phyloP scores from a whole-genome alignment of 2,888 invertebrate species.

The Cinara cedri region DNA sequence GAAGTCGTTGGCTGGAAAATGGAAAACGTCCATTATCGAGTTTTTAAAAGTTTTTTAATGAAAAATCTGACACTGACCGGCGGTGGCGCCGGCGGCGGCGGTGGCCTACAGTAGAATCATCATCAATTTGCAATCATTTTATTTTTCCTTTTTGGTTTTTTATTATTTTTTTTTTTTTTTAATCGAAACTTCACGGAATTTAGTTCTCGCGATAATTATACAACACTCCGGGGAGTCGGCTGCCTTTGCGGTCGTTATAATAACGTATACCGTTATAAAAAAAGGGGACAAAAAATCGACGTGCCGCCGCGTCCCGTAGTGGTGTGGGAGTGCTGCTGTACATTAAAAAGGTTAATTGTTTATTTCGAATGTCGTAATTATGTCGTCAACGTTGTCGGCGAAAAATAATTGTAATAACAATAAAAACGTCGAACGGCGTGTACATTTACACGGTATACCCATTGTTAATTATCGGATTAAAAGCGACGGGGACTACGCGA shows the following conservation, averaged over 20 bases:
- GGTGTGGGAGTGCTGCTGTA: too few species aligned
- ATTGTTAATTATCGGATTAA: too few species aligned
- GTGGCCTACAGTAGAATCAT: background rate
- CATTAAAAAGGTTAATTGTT: background rate
- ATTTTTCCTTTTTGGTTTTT: background rate
- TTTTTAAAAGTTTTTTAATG: constrained; percentile 51
- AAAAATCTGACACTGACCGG: constrained; percentile 38
- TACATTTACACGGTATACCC: too few species aligned
- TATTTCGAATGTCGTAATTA: background rate
- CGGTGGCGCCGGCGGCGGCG: background rate
- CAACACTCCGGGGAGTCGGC: background rate
- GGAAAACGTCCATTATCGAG: constrained; percentile 46
- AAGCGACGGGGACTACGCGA: too few species aligned
- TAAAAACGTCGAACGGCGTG: too few species aligned
- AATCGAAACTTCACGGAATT: constrained; percentile 29
- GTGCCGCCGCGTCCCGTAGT: background rate
- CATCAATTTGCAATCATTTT: constrained; percentile 40
- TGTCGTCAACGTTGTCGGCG: background rate
- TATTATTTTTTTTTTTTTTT: constrained; percentile 21
- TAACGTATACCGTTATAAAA: background rate
- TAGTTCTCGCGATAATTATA: background rate
- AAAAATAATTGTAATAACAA: too few species aligned
- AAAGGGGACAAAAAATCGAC: background rate
- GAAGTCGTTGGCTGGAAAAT: constrained; percentile 44
- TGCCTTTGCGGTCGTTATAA: background rate